Conservation (phyloP, 2,113 vertebrate species). For the Tretioscincus oriximinensis region DNA sequence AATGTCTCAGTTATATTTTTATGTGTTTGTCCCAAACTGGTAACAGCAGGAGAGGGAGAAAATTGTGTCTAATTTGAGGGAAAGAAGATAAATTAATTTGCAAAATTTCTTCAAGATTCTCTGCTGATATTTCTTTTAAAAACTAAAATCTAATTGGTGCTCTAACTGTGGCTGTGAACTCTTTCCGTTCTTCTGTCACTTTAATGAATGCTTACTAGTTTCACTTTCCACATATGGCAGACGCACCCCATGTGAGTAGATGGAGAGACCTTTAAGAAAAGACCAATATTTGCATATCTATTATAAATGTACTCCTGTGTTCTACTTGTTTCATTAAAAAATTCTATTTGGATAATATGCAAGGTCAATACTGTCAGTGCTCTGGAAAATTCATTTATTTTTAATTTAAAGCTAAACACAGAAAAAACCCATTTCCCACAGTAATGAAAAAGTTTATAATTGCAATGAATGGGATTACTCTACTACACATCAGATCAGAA, state of each 20-base stretch:
- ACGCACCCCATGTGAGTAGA: conserved; percentile 73
- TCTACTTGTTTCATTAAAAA: conserved; percentile 82
- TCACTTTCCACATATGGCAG: conserved; percentile 49
- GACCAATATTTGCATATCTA: conserved; percentile 86
- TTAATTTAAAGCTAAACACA: conserved; percentile 76
- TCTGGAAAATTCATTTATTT: conserved; percentile 82
- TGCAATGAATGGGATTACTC: conserved; percentile 10
- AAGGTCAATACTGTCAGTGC: conserved; percentile 82
- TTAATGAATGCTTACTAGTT: conserved; percentile 63
- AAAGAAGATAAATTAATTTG: conserved; percentile 48
- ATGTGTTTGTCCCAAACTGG: conserved; percentile 8
- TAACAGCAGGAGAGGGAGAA: neutral
- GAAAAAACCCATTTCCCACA: conserved; percentile 62
- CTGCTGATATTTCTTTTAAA: conserved; percentile 3
- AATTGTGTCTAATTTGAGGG: conserved; percentile 23
- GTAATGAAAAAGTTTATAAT: conserved; percentile 40
- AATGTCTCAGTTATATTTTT: neutral
- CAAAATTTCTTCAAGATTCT: conserved; percentile 46
- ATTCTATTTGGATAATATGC: conserved; percentile 83
- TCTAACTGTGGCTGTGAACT: conserved; percentile 48
- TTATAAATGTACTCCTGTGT: conserved; percentile 76
- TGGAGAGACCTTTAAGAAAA: conserved; percentile 82
- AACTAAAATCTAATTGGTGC: conserved; percentile 46
- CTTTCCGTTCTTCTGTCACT: conserved; percentile 44
- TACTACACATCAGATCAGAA: neutral